Percentiles rank a stretch among this genome's conserved stretches.
These are phyloP conservation scores for Fulica atra DNA, from an alignment of 2,113 vertebrate species.

Conservation along the genomic window DNA sequence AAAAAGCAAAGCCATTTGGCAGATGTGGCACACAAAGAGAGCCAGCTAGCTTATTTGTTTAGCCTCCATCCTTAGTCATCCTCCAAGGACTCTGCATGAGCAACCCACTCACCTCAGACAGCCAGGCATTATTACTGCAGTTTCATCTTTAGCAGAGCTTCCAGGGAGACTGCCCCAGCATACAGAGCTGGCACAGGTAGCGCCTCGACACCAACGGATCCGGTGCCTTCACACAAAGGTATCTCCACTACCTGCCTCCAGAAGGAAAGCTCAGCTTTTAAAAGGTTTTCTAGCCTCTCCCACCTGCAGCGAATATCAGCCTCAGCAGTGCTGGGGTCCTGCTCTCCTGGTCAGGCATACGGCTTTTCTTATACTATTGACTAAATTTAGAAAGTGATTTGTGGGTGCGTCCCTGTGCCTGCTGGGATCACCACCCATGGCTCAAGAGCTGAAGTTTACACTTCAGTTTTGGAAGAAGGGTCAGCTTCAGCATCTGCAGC, in stretches of 20 bases:
- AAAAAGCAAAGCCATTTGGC: background rate
- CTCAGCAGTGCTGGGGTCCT: rapidly evolving
- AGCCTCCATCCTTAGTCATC: background rate
- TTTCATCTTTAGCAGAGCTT: background rate
- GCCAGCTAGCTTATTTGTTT: background rate
- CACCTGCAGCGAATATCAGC: background rate
- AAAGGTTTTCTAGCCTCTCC: background rate
- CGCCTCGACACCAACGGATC: background rate
- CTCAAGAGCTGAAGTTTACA: background rate
- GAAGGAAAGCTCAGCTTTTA: background rate
- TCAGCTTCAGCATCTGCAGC: background rate
- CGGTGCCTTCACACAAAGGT: background rate
- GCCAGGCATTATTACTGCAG: background rate
- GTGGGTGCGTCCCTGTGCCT: background rate
- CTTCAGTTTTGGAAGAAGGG: background rate
- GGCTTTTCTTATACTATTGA: background rate
- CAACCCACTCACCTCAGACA: rapidly evolving
- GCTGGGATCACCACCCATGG: background rate
- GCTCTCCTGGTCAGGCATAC: rapidly evolving
- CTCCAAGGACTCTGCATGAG: background rate
- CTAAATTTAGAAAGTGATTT: background rate
- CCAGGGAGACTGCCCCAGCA: background rate
- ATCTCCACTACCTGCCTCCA: background rate
- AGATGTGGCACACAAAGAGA: background rate
- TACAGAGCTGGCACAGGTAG: rapidly evolving